Conservation (phyloP, 2,888 invertebrate genomes). For the Tinea semifulvella region DNA sequence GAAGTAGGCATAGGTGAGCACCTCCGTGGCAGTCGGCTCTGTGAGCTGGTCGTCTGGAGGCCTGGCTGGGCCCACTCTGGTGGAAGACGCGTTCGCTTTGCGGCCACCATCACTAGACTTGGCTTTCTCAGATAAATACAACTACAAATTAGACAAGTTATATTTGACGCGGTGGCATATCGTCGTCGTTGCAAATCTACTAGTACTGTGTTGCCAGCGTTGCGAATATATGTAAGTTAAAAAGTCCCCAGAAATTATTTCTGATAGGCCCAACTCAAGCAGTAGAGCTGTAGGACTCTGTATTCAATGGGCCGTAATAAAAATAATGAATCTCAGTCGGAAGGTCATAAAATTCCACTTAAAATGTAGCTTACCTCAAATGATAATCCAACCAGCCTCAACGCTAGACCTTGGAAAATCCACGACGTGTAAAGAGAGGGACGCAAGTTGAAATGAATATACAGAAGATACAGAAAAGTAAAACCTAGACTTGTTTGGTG, state of each 20-base stretch:
- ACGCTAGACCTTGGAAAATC: constrained; percentile 81
- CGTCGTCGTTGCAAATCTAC: too few relatives aligned
- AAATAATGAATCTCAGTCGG: neutral
- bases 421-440: constrained; percentile 77
- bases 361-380: constrained; percentile 70
- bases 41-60: constrained; percentile 15
- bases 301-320: too few relatives aligned
- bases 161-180: too few relatives aligned
- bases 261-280: too few relatives aligned
- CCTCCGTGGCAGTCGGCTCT: constrained; percentile 65
- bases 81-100: neutral
- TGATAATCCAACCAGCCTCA: constrained; percentile 84
- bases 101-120: neutral
- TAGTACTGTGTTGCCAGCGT: too few relatives aligned
- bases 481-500: constrained; percentile 76
- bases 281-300: too few relatives aligned
- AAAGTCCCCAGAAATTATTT: too few relatives aligned
- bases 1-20: constrained; percentile 81
- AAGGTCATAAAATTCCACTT: neutral
- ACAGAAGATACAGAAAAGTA: constrained; percentile 80
- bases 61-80: neutral
- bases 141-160: too few relatives aligned
- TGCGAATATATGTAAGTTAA: too few relatives aligned
- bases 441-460: constrained; percentile 75
- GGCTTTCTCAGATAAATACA: too few relatives aligned